These are phyloP conservation scores for Indri indri DNA, from an alignment of 2,113 vertebrate species.

Conservation along the genomic window DNA sequence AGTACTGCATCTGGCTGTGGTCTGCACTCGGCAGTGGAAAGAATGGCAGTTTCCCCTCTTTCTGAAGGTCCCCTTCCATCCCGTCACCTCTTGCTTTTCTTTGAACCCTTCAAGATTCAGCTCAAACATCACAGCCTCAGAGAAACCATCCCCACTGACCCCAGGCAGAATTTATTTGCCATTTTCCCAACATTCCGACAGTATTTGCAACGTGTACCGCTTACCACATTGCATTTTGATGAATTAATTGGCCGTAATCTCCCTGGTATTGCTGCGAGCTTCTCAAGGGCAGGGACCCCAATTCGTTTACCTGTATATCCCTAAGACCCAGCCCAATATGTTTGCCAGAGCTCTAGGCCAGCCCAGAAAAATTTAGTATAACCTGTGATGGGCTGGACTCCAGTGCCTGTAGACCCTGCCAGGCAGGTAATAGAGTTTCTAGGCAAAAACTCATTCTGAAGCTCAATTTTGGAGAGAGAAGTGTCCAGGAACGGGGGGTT, in stretches of 20 bases:
- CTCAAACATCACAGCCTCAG: background rate
- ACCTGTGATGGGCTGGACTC: too few relatives aligned
- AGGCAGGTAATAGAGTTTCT: background rate
- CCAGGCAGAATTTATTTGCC: background rate
- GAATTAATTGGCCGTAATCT: background rate
- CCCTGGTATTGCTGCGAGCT: background rate
- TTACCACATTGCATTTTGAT: background rate
- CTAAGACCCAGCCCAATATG: background rate
- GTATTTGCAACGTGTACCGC: too few relatives aligned
- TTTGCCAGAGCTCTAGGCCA: background rate
- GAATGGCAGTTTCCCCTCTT: background rate
- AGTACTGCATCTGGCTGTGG: background rate
- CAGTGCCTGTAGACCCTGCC: background rate
- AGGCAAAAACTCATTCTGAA: background rate
- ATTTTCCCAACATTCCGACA: background rate
- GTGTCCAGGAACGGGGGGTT: too few relatives aligned
- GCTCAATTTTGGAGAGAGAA: background rate
- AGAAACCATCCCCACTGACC: background rate
- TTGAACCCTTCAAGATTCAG: background rate
- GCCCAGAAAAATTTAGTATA: too few relatives aligned
- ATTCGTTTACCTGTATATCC: background rate
- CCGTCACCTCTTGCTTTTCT: background rate
- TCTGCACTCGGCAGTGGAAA: background rate
- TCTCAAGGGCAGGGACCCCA: background rate
- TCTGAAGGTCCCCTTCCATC: background rate